phyloP scores from a whole-genome alignment of 2,797 vertebrate genomes.

The Margarornis squamiger region DNA sequence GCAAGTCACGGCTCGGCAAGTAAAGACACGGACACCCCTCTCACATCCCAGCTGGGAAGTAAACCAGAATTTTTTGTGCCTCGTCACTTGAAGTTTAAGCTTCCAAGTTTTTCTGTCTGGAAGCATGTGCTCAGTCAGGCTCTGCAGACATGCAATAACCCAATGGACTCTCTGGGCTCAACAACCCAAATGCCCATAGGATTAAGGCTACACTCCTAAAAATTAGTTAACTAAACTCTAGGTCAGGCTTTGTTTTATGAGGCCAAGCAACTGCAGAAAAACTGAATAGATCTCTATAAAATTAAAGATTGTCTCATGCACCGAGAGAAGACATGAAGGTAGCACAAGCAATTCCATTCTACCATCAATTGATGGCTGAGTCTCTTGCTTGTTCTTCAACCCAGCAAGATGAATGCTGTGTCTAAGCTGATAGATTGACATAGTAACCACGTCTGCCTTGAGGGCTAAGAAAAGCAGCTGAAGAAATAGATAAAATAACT shows the following conservation, averaged over 20 bases:
- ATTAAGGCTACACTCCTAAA: neutral
- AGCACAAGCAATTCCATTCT: neutral
- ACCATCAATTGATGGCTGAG: neutral
- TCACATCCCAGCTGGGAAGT: neutral
- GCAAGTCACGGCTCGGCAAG: neutral
- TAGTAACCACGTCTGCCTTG: neutral
- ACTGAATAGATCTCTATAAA: neutral
- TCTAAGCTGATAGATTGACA: neutral
- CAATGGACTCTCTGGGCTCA: neutral
- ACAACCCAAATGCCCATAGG: neutral
- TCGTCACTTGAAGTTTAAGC: neutral
- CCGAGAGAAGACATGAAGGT: neutral
- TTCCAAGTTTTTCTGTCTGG: neutral
- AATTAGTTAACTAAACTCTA: neutral
- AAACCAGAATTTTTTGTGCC: neutral
- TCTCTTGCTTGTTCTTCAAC: neutral
- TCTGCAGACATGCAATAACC: neutral
- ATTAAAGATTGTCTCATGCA: neutral
- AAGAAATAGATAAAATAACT: slow-evolving; percentile 16
- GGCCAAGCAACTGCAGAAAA: neutral
- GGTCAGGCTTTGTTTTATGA: neutral
- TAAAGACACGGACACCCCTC: neutral
- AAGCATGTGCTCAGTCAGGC: neutral
- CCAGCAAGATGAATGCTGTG: neutral
- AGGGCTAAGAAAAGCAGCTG: neutral